Conservation (phyloP, 2,113 vertebrate genomes). For the Sus scrofa region T2T-Sscrofa CM000827.6:95258001-95258500, state of each 20-base stretch:
- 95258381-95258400: background rate
- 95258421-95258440: background rate
- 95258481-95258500: background rate
- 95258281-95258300: background rate
- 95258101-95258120: background rate
- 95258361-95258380: background rate
- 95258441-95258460: background rate
- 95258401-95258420: background rate
- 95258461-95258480: background rate
- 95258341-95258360: background rate
- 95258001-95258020: background rate
- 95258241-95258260: background rate
- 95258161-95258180: conserved; percentile 20
- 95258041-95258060: background rate
- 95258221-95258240: background rate
- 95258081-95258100: background rate
- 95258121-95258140: background rate
- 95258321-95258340: background rate
- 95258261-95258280: background rate
- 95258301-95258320: background rate
- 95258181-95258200: background rate
- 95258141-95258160: background rate
- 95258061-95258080: background rate
- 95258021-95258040: background rate
- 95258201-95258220: conserved; percentile 35